phyloP scores from a whole-genome alignment of 2,888 invertebrate species.

The Lissocephala sabroskyi region DNA sequence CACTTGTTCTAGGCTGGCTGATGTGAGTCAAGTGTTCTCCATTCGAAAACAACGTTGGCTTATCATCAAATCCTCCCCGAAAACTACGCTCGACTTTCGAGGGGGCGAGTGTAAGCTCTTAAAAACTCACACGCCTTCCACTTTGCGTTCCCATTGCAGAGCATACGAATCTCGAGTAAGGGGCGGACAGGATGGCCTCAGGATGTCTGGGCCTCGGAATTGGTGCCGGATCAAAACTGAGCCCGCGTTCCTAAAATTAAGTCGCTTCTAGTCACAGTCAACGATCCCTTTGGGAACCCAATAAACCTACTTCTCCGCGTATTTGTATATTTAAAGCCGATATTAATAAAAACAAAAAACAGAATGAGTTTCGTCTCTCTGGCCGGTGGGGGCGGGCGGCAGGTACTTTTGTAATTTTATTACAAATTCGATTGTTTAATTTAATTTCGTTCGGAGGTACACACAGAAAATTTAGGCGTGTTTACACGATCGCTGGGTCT shows the following conservation, averaged over 20 bases:
- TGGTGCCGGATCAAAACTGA: constrained; percentile 78
- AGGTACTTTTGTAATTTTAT: no score
- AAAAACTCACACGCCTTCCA: neutral
- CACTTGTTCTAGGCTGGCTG: constrained; percentile 3
- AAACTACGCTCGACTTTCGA: neutral
- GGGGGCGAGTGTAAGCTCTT: constrained; percentile 2
- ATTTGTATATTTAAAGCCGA: neutral
- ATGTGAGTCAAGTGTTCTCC: constrained; percentile 3
- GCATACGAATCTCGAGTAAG: constrained; percentile 73
- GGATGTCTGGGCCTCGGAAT: constrained; percentile 93
- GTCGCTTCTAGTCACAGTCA: neutral
- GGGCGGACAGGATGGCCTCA: constrained; percentile 98
- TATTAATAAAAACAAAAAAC: neutral
- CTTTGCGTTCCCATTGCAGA: constrained; percentile 30
- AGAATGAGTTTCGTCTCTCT: neutral
- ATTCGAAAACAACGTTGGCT: constrained; percentile 20
- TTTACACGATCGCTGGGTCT: no score
- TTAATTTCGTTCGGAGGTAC: no score
- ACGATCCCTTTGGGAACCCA: neutral
- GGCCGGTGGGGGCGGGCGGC: no score
- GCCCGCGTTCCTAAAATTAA: neutral
- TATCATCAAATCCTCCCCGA: constrained; percentile 13
- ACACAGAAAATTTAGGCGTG: no score
- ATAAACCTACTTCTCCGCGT: neutral
- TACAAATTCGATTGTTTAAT: no score